These are phyloP conservation scores for Pteropus rufus DNA, from an alignment of 2,797 vertebrate species.

Conservation along the genomic window DNA sequence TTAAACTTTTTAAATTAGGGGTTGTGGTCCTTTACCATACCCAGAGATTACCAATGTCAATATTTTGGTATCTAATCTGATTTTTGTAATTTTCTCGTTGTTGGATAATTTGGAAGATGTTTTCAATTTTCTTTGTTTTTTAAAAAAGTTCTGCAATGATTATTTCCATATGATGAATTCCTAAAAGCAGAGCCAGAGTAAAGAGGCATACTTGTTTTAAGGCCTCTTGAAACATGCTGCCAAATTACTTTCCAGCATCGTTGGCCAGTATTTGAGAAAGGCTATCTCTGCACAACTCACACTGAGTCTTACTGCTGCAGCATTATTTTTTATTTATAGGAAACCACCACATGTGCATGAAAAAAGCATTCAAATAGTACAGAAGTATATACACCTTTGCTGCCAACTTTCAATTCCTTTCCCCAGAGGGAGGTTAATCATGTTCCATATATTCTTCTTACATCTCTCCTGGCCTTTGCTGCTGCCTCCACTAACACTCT, in stretches of 20 bases:
- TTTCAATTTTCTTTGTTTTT: neutral
- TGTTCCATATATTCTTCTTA: neutral
- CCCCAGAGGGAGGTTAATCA: neutral
- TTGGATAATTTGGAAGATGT: neutral
- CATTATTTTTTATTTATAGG: constrained; percentile 17
- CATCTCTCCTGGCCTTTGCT: neutral
- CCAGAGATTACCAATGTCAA: neutral
- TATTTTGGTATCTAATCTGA: neutral
- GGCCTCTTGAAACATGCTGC: neutral
- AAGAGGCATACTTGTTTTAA: neutral
- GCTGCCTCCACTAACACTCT: neutral
- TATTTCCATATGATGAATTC: constrained; percentile 6
- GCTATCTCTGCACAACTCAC: neutral
- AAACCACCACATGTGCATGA: neutral
- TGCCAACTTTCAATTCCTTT: neutral
- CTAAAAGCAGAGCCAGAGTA: neutral
- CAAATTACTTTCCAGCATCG: neutral
- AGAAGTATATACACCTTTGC: neutral
- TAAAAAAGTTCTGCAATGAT: neutral
- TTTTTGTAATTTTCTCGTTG: neutral
- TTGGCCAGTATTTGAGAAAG: neutral
- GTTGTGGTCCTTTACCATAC: neutral
- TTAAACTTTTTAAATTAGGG: neutral
- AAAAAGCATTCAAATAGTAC: neutral
- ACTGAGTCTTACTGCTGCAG: neutral